Evolutionary conservation across 2,113 vertebrate genomes (phyloP).

Genomic region (Pyrgilauda ruficollis): DNA sequence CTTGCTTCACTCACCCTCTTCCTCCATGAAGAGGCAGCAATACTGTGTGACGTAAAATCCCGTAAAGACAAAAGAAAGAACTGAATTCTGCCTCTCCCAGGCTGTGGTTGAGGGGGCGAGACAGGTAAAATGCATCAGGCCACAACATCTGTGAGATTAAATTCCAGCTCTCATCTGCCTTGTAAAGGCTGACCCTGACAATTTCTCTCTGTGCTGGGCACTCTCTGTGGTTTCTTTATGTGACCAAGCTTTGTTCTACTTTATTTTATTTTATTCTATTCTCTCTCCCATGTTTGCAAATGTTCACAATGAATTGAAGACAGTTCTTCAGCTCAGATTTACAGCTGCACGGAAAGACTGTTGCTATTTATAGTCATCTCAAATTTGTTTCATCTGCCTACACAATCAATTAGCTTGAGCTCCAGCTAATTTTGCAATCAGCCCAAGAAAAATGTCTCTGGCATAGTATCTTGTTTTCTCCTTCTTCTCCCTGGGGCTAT

Average conservation of each 20-base stretch:
- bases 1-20: not conserved
- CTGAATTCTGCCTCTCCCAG: not conserved
- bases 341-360: constrained; percentile 30
- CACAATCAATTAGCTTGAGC: constrained; percentile 65
- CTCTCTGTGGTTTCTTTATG: not conserved
- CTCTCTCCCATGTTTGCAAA: not conserved
- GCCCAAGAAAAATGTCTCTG: constrained; percentile 53
- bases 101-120: constrained; percentile 11
- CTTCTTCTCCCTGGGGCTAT: constrained; percentile 32
- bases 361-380: constrained; percentile 61
- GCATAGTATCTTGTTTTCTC: constrained; percentile 28
- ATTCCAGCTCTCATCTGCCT: not conserved
- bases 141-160: not conserved
- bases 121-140: constrained; percentile 22
- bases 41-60: not conserved
- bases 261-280: not conserved
- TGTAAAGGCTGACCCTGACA: not conserved
- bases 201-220: not conserved
- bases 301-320: not conserved
- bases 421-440: constrained; percentile 65
- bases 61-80: not conserved
- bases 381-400: constrained; percentile 65
- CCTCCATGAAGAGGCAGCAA: not conserved
- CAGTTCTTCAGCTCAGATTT: constrained; percentile 34
- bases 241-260: not conserved